phyloP scores from a whole-genome alignment of 1,140 invertebrate genomes.

The Drosophila arizonae region DNA sequence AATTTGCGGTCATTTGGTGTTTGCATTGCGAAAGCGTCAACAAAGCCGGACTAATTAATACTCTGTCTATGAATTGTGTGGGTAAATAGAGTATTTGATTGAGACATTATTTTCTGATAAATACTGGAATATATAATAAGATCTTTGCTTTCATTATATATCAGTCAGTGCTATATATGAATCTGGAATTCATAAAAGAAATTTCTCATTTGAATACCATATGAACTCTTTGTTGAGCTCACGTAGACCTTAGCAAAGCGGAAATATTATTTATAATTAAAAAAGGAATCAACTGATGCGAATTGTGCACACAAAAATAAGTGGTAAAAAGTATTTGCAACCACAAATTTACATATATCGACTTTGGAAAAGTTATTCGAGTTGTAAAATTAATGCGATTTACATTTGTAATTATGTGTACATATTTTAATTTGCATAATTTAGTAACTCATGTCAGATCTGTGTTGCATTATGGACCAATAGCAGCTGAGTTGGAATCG shows the following conservation, averaged over 20 bases:
- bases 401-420: slow-evolving; percentile 78
- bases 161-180: no score
- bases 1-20: slow-evolving; percentile 62
- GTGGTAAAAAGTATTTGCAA: slow-evolving; percentile 50
- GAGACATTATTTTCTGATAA: no score
- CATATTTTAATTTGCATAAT: slow-evolving; percentile 81
- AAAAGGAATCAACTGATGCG: slow-evolving; percentile 3
- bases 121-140: no score
- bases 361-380: slow-evolving; percentile 48
- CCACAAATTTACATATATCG: slow-evolving; percentile 72
- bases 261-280: no score
- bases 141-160: no score
- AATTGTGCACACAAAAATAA: slow-evolving; percentile 22
- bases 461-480: slow-evolving; percentile 5
- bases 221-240: no score
- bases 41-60: not conserved
- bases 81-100: no score
- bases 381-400: slow-evolving; percentile 74
- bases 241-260: not conserved
- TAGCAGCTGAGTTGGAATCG: not conserved
- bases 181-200: no score
- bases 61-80: not conserved
- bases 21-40: slow-evolving; percentile 28
- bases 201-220: no score
- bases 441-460: slow-evolving; percentile 58